Evolutionary conservation across 2,113 vertebrate genomes (phyloP).

Genomic region (Eurypyga helias): DNA sequence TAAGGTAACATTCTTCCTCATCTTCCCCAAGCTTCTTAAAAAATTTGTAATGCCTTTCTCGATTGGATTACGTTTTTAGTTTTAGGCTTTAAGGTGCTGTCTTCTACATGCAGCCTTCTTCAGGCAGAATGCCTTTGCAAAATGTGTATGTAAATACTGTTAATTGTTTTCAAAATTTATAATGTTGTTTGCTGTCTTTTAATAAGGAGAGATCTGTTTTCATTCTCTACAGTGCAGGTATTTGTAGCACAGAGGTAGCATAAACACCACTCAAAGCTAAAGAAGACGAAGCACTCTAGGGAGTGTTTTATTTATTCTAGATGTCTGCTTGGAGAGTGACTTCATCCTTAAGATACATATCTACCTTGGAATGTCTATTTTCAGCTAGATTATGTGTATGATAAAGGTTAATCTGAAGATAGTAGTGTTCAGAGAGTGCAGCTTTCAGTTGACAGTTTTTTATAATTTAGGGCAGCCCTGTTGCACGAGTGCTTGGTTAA

Average conservation of each 20-base stretch:
- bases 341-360: not conserved
- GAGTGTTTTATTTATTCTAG: not conserved
- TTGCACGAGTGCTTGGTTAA: not conserved
- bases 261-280: not conserved
- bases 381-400: not conserved
- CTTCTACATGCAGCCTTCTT: not conserved
- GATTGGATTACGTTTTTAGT: not conserved
- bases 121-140: not conserved
- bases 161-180: not conserved
- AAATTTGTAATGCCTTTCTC: not conserved
- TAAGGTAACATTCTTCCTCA: not conserved
- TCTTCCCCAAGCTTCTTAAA: not conserved
- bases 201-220: not conserved
- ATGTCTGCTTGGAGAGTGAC: not conserved
- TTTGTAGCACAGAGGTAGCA: not conserved
- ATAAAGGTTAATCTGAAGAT: not conserved
- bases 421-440: not conserved
- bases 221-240: not conserved
- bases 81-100: not conserved
- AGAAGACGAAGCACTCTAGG: not conserved
- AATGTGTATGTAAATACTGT: not conserved
- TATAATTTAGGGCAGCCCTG: not conserved
- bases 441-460: not conserved
- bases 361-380: not conserved
- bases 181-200: not conserved